These are phyloP conservation scores for Lacanobia oleracea DNA, from an alignment of 2,888 invertebrate species.

Conservation along the genomic window DNA sequence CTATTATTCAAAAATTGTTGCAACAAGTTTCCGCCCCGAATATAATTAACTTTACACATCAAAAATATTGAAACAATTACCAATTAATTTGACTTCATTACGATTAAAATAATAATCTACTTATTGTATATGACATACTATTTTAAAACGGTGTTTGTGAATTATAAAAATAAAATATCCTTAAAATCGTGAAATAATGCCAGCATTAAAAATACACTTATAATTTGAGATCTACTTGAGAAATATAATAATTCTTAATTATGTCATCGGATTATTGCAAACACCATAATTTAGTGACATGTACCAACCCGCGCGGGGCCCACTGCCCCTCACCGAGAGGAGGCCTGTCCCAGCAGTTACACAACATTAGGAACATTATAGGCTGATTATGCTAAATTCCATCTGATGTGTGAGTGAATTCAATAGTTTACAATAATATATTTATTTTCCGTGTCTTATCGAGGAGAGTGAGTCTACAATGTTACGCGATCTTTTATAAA, in stretches of 20 bases:
- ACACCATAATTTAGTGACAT: no score
- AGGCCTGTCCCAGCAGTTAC: no score
- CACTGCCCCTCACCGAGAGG: no score
- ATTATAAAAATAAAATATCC: background rate
- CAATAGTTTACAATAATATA: no score
- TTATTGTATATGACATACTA: background rate
- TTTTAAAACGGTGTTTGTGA: background rate
- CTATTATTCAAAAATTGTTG: background rate
- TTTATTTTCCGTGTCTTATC: no score
- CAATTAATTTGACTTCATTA: background rate
- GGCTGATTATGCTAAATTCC: no score
- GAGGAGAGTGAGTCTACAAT: no score
- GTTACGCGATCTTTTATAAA: no score
- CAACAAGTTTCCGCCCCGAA: conserved; percentile 6
- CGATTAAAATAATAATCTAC: background rate
- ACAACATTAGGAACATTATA: no score
- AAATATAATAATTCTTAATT: background rate
- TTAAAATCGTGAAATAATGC: background rate
- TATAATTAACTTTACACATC: background rate
- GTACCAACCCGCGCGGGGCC: no score
- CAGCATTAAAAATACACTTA: background rate
- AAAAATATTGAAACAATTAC: background rate
- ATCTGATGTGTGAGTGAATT: no score
- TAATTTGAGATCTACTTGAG: conserved; percentile 20
- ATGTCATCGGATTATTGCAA: no score